phyloP scores from a whole-genome alignment of 2,888 invertebrate genomes.

The Trissoscelio sp. region DNA sequence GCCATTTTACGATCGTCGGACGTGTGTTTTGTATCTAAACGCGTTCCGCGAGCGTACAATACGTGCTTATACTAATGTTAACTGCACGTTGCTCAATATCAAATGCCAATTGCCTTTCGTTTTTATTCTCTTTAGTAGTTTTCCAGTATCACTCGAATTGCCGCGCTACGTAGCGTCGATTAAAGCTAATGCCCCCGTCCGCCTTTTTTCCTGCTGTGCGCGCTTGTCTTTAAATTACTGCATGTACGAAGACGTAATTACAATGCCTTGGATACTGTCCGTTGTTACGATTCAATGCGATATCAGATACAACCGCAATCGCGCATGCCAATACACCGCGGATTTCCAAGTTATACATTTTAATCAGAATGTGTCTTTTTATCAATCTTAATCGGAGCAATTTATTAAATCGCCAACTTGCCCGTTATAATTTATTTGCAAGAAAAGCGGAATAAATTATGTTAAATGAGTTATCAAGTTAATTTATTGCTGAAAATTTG shows the following conservation, averaged over 20 bases:
- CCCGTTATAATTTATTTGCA: neutral
- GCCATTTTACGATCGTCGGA: slow-evolving; percentile 43
- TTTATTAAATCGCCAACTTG: neutral
- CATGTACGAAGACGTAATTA: slow-evolving; percentile 61
- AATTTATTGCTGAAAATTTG: too few species aligned
- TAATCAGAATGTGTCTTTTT: slow-evolving; percentile 32
- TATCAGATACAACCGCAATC: slow-evolving; percentile 49
- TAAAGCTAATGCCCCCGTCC: slow-evolving; percentile 52
- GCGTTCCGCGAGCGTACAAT: slow-evolving; percentile 44
- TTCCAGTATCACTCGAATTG: slow-evolving; percentile 52
- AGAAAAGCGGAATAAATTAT: neutral
- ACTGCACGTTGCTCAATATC: slow-evolving; percentile 66
- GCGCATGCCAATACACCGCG: slow-evolving; percentile 27
- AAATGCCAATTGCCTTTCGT: slow-evolving; percentile 74
- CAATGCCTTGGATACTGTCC: slow-evolving; percentile 52
- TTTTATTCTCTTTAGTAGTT: slow-evolving; percentile 67
- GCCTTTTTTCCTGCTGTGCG: neutral
- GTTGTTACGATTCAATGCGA: slow-evolving; percentile 41
- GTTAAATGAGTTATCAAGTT: neutral
- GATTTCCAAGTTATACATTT: slow-evolving; percentile 50
- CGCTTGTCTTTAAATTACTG: slow-evolving; percentile 49
- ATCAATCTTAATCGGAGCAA: slow-evolving; percentile 10
- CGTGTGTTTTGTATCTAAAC: slow-evolving; percentile 44
- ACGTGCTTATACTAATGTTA: slow-evolving; percentile 56
- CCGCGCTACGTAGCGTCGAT: slow-evolving; percentile 50